Evolutionary conservation across 2,797 vertebrate genomes (phyloP).

Genomic region (Pseudomugil gertrudae): DNA sequence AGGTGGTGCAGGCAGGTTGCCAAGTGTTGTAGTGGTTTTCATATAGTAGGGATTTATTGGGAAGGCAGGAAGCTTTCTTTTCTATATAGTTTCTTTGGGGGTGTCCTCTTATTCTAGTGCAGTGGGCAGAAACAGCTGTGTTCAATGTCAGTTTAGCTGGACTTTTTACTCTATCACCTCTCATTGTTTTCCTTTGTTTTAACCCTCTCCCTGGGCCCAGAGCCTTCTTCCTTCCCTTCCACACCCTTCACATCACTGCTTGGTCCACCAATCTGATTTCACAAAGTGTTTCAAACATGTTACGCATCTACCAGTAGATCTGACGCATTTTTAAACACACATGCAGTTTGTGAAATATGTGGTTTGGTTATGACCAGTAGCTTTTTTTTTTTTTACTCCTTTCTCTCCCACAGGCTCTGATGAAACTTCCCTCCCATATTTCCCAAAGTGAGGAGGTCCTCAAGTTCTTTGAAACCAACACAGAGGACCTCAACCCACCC

Average conservation of each 20-base stretch:
- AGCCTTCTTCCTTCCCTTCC: conserved; percentile 66
- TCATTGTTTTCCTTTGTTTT: conserved; percentile 60
- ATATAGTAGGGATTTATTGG: conserved; percentile 32
- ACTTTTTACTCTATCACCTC: conserved; percentile 22
- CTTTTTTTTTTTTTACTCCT: conserved; percentile 1
- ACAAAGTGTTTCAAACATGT: conserved; percentile 36
- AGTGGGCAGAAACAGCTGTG: not conserved
- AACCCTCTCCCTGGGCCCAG: conserved; percentile 34
- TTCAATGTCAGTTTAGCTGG: conserved; percentile 3
- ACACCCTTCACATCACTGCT: conserved; percentile 51
- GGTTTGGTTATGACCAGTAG: conserved; percentile 16
- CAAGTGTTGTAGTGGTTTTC: conserved; percentile 45
- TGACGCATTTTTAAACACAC: conserved; percentile 1
- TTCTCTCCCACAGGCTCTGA: conserved; percentile 82
- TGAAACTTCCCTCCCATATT: conserved; percentile 90
- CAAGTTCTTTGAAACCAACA: conserved; percentile 92
- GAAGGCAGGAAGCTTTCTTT: conserved; percentile 14
- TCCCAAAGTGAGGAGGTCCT: conserved; percentile 93
- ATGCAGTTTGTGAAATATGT: conserved; percentile 5
- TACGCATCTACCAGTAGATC: conserved; percentile 28
- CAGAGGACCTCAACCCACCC: conserved; percentile 92
- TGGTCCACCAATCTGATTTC: conserved; percentile 36
- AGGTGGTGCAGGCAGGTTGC: conserved; percentile 48
- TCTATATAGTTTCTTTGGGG: conserved; percentile 4
- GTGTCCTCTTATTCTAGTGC: conserved; percentile 9